phyloP scores from a whole-genome alignment of 2,113 vertebrate genomes.

The Neotoma lepida region DNA sequence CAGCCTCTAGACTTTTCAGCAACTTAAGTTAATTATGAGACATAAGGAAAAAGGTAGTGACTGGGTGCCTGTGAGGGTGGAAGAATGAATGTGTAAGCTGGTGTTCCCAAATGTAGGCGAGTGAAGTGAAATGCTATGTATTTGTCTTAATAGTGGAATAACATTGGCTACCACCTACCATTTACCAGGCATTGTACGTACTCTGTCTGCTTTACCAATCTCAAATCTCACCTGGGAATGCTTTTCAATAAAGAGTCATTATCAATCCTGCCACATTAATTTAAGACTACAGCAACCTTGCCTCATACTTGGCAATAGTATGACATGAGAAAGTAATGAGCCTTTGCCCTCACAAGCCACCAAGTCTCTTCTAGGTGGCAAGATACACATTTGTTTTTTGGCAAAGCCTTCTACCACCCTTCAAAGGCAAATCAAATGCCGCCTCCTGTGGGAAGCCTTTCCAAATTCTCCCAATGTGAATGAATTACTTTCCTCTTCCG shows the following conservation, averaged over 20 bases:
- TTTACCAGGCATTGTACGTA: neutral
- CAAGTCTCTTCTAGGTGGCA: neutral
- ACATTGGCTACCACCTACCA: neutral
- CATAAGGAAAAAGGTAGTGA: neutral
- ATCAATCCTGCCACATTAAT: neutral
- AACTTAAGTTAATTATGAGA: neutral
- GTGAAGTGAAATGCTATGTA: neutral
- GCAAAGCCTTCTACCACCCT: neutral
- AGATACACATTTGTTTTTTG: neutral
- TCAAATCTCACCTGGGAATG: neutral
- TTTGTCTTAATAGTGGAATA: neutral
- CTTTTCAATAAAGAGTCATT: conserved; percentile 1
- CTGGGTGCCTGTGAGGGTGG: neutral
- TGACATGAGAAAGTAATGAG: neutral
- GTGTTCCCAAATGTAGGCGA: neutral
- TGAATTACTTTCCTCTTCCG: neutral
- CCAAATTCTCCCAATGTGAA: neutral
- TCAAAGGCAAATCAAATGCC: neutral
- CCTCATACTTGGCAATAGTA: neutral
- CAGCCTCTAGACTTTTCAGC: neutral
- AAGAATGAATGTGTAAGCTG: neutral
- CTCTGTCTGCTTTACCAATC: neutral
- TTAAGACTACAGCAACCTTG: neutral
- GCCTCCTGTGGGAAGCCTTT: neutral
- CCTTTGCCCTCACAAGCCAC: neutral